Conservation (phyloP, 2,797 vertebrate genomes). For the Peromyscus melanophrys region DNA sequence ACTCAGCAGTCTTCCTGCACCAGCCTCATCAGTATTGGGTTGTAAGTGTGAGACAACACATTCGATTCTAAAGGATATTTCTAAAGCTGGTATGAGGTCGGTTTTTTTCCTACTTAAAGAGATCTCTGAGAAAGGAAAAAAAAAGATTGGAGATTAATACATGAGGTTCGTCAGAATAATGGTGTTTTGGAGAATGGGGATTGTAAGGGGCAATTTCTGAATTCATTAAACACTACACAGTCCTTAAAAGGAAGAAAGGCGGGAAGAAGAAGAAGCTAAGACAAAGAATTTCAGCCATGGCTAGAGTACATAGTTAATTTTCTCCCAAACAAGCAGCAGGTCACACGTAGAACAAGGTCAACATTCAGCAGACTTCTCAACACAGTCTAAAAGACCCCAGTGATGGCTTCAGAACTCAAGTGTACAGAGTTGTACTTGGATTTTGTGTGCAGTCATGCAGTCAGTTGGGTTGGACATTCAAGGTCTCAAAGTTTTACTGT, state of each 20-base stretch:
- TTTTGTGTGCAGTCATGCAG: background rate
- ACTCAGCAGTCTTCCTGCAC: background rate
- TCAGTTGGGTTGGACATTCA: background rate
- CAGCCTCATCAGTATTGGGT: background rate
- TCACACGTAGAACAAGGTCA: background rate
- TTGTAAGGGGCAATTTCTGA: background rate
- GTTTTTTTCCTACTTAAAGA: constrained; percentile 28
- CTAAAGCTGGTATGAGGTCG: background rate
- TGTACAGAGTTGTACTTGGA: background rate
- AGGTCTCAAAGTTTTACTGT: background rate
- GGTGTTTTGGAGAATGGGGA: background rate
- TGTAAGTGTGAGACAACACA: background rate
- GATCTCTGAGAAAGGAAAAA: constrained; percentile 7
- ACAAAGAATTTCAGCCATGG: background rate
- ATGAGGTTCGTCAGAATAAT: background rate
- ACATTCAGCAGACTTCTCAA: background rate
- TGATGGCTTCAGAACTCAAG: background rate
- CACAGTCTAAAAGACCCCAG: background rate
- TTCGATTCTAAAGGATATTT: constrained; percentile 25
- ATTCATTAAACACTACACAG: background rate
- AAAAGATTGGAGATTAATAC: background rate
- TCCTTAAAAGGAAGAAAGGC: constrained; percentile 8
- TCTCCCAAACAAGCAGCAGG: constrained; percentile 1
- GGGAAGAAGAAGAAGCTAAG: background rate
- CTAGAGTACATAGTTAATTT: background rate